Percentiles rank a stretch among this genome's conserved stretches.
Evolutionary conservation across 1,140 invertebrate species (phyloP).

Genomic region (Cydia amplana): DNA sequence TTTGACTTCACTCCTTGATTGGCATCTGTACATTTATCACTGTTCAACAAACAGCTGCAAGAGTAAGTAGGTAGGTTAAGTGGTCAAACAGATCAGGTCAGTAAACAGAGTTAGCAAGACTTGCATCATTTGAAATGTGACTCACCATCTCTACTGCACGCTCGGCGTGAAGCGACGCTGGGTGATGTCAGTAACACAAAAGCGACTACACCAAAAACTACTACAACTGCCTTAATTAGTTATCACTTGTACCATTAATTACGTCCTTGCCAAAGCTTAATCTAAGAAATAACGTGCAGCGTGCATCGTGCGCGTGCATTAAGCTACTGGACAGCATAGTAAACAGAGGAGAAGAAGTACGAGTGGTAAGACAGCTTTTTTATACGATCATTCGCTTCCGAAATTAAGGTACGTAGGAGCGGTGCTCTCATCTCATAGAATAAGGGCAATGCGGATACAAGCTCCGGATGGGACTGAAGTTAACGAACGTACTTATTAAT

Average conservation of each 20-base stretch:
- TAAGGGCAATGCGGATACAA: slow-evolving; percentile 24
- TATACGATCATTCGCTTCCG: slow-evolving; percentile 1
- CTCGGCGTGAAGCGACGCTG: slow-evolving; percentile 10
- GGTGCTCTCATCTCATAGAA: slow-evolving; percentile 14
- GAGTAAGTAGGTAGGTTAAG: neutral
- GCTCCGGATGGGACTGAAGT: neutral
- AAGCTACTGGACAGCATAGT: slow-evolving; percentile 18
- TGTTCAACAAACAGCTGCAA: too few species aligned
- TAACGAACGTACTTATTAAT: neutral
- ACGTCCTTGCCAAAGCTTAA: slow-evolving; percentile 15
- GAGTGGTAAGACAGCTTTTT: neutral
- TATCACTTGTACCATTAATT: slow-evolving; percentile 58
- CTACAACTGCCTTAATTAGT: slow-evolving; percentile 41
- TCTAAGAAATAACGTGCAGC: slow-evolving; percentile 36
- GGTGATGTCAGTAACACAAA: slow-evolving; percentile 9
- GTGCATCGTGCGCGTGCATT: slow-evolving; percentile 34
- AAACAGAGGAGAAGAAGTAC: slow-evolving; percentile 19
- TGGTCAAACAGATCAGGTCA: neutral
- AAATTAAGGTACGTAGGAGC: slow-evolving; percentile 3
- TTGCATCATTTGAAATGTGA: slow-evolving; percentile 3
- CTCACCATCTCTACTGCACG: neutral
- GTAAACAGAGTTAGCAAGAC: neutral
- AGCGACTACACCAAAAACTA: slow-evolving; percentile 1
- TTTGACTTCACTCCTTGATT: too few species aligned
- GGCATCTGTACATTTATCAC: too few species aligned